phyloP scores from a whole-genome alignment of 1,140 invertebrate genomes.

The Ceratina japonica region DNA sequence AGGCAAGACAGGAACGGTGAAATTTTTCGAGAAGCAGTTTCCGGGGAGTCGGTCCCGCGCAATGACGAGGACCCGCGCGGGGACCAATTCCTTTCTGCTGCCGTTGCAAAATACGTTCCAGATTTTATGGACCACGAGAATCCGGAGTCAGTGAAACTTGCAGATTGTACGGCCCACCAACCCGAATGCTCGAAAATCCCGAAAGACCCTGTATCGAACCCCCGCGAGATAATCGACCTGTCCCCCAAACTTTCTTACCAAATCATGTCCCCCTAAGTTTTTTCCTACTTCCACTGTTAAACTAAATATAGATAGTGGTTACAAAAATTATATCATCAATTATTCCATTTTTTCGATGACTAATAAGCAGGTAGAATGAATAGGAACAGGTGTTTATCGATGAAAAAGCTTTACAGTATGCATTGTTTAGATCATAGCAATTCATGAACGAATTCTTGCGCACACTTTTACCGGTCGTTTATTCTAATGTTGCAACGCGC shows the following conservation, averaged over 20 bases:
- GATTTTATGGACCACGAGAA: conserved; percentile 59
- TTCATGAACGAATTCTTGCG: conserved; percentile 53
- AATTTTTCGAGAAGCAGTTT: conserved; percentile 60
- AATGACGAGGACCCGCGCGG: conserved; percentile 51
- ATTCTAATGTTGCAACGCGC: conserved; percentile 35
- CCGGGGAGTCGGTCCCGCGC: conserved; percentile 43
- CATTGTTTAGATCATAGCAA: conserved; percentile 52
- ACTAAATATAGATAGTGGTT: too few species aligned
- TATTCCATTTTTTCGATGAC: too few species aligned
- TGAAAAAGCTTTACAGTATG: conserved; percentile 4
- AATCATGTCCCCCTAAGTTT: neutral
- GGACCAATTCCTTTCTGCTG: conserved; percentile 63
- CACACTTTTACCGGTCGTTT: conserved; percentile 53
- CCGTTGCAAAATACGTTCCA: conserved; percentile 63
- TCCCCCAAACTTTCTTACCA: neutral
- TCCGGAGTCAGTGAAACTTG: conserved; percentile 55
- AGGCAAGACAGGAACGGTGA: conserved; percentile 44
- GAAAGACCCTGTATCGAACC: conserved; percentile 25
- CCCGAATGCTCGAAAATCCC: conserved; percentile 38
- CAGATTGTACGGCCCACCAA: conserved; percentile 23
- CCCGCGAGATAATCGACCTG: neutral
- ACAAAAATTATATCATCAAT: too few species aligned
- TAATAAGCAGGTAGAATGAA: too few species aligned
- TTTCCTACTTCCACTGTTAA: too few species aligned
- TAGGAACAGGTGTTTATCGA: too few species aligned